A percentile compares a stretch with the other conserved stretches of the same genome.
phyloP scores from a whole-genome alignment of 2,888 invertebrate genomes.

The Volucella inanis region DNA sequence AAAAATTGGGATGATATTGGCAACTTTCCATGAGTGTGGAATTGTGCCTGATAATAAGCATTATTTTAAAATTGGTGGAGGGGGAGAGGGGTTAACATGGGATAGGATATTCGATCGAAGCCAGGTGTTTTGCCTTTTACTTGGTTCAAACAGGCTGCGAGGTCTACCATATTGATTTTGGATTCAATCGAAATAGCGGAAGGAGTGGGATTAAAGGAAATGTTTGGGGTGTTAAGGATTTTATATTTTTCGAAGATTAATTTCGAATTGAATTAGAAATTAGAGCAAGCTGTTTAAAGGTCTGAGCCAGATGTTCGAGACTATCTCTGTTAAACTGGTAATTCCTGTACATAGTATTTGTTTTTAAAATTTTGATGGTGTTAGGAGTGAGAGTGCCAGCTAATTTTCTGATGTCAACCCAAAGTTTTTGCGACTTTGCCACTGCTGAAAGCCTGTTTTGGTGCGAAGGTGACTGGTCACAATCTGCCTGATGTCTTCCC shows the following conservation, averaged over 20 bases:
- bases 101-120: constrained; percentile 1
- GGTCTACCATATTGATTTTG: background rate
- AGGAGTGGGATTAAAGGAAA: background rate
- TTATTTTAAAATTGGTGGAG: background rate
- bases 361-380: background rate
- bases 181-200: constrained; percentile 11
- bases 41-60: background rate
- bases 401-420: constrained; percentile 18
- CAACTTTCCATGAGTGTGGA: constrained; percentile 12
- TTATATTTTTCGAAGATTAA: background rate
- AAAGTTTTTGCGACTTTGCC: constrained; percentile 4
- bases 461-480: too few relatives aligned
- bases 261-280: background rate
- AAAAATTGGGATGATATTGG: constrained; percentile 18
- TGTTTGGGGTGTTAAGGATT: background rate
- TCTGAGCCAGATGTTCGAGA: constrained; percentile 2
- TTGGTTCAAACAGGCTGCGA: background rate
- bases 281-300: background rate
- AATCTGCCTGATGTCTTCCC: too few relatives aligned
- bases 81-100: background rate
- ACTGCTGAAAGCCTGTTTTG: too few relatives aligned
- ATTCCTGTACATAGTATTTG: background rate
- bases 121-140: background rate
- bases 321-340: background rate
- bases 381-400: background rate